These are phyloP conservation scores for Pongo abelii DNA, from an alignment of 2,113 vertebrate genomes.

Conservation along the genomic window DNA sequence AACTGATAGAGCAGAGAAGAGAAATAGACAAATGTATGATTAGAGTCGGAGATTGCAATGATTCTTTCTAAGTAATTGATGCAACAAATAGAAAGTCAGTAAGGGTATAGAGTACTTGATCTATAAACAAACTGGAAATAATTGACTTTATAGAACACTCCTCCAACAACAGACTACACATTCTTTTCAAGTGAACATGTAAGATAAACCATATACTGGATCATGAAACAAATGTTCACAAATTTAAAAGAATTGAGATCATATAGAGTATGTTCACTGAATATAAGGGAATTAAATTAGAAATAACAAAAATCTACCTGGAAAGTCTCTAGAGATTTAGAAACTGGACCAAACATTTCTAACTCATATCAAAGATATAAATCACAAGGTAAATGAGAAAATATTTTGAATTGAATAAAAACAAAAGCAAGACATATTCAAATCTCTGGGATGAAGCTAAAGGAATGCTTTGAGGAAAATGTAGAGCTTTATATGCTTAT, in stretches of 20 bases:
- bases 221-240: conserved; percentile 2
- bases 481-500: background rate
- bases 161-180: background rate
- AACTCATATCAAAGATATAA: conserved; percentile 9
- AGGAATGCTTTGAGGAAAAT: background rate
- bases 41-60: background rate
- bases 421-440: conserved; percentile 11
- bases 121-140: background rate
- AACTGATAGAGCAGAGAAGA: background rate
- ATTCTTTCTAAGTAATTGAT: background rate
- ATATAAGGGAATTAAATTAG: conserved; percentile 11
- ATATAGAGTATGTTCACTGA: background rate
- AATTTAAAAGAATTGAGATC: background rate
- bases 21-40: background rate
- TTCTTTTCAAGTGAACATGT: background rate
- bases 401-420: conserved; percentile 36
- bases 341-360: conserved; percentile 23
- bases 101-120: background rate
- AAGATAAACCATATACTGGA: background rate
- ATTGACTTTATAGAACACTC: background rate
- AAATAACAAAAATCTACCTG: conserved; percentile 16
- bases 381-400: conserved; percentile 7
- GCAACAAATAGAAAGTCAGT: background rate
- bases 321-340: conserved; percentile 38
- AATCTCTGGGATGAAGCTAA: background rate